Evolutionary conservation across 2,113 vertebrate species (phyloP).

Genomic region (Megaceryle torquata): DNA sequence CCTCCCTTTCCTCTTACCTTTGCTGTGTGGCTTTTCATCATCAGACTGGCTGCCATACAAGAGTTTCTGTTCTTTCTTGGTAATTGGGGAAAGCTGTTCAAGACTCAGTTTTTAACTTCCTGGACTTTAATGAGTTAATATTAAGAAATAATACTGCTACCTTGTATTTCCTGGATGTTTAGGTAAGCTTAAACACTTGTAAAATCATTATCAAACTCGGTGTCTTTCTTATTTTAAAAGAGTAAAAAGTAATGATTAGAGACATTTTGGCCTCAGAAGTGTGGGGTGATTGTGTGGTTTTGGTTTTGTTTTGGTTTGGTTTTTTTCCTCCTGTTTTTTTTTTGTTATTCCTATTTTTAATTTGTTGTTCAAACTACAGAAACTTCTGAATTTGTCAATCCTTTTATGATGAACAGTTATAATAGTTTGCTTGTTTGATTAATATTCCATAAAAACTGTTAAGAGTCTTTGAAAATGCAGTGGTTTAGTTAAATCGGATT

Average conservation of each 20-base stretch:
- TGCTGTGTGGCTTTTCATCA: slow-evolving; percentile 17
- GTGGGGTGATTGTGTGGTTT: too few species aligned
- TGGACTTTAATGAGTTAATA: slow-evolving; percentile 55
- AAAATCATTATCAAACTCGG: slow-evolving; percentile 2
- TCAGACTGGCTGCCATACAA: slow-evolving; percentile 40
- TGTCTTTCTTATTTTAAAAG: slow-evolving; percentile 47
- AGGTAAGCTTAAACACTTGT: slow-evolving; percentile 71
- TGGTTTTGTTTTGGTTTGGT: neutral
- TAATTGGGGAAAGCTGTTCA: slow-evolving; percentile 52
- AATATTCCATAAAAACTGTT: neutral
- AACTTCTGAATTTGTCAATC: neutral
- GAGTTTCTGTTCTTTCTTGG: slow-evolving; percentile 57
- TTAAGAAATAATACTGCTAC: slow-evolving; percentile 43
- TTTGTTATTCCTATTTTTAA: neutral
- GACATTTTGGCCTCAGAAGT: neutral
- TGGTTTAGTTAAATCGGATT: neutral
- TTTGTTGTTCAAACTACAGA: neutral
- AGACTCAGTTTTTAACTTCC: slow-evolving; percentile 47
- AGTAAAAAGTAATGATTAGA: neutral
- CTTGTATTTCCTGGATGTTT: slow-evolving; percentile 62
- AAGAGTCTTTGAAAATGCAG: neutral
- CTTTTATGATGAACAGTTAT: neutral
- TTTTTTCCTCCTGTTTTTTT: neutral
- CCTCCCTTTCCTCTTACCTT: neutral
- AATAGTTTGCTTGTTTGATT: neutral